Conservation (phyloP, 2,888 invertebrate species). For the Perizoma affinitatum region DNA sequence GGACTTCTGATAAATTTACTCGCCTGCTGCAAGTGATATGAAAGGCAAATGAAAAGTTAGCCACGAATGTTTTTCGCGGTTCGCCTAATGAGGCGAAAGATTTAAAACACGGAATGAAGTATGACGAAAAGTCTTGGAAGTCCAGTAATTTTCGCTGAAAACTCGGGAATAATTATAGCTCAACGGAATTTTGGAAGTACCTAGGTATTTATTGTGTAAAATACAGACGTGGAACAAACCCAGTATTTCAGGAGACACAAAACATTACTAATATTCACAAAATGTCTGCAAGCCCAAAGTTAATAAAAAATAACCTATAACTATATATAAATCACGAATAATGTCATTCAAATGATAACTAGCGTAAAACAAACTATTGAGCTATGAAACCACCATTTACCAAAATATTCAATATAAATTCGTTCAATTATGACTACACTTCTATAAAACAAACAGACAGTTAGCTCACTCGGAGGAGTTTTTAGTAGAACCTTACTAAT, state of each 20-base stretch:
- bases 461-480: not conserved
- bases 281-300: too few species aligned
- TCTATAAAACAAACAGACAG: not conserved
- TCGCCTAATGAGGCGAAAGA: conserved; percentile 38
- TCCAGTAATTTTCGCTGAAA: conserved; percentile 12
- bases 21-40: conserved; percentile 54
- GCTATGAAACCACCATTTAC: not conserved
- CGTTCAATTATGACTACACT: not conserved
- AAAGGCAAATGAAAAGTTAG: conserved; percentile 49
- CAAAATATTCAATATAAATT: conserved; percentile 5
- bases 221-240: too few species aligned
- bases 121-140: conserved; percentile 21
- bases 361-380: not conserved
- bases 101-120: conserved; percentile 34
- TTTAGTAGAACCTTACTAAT: too few species aligned
- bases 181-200: not conserved
- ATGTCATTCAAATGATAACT: too few species aligned
- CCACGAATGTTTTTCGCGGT: conserved; percentile 35
- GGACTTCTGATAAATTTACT: conserved; percentile 59
- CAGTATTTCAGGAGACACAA: too few species aligned
- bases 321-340: not conserved
- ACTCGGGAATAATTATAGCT: conserved; percentile 16
- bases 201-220: too few species aligned
- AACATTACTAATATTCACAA: too few species aligned
- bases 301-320: not conserved